phyloP scores from a whole-genome alignment of 2,113 vertebrate genomes.

The Leptosomus discolor region DNA sequence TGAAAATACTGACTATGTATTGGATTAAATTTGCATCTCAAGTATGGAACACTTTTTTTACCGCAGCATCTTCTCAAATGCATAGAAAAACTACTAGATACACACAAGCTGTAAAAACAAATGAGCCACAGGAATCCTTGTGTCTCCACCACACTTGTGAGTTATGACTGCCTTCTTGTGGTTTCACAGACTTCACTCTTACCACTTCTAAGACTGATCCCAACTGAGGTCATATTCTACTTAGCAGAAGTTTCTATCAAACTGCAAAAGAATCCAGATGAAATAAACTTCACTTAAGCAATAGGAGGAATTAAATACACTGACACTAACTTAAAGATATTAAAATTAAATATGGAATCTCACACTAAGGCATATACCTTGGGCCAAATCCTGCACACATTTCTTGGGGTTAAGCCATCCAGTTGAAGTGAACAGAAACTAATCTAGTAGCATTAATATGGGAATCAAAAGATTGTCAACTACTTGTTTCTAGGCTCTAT shows the following conservation, averaged over 20 bases:
- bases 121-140: background rate
- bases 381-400: background rate
- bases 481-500: background rate
- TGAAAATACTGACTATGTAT: background rate
- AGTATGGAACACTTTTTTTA: background rate
- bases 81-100: background rate
- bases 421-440: background rate
- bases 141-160: background rate
- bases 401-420: background rate
- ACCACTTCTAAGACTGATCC: slow-evolving; percentile 18
- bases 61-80: background rate
- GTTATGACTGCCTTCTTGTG: slow-evolving; percentile 27
- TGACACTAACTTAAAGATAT: background rate
- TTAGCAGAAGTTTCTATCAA: background rate
- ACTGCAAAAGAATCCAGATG: background rate
- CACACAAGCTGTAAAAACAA: slow-evolving; percentile 7
- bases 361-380: background rate
- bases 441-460: background rate
- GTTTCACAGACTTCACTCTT: background rate
- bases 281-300: background rate
- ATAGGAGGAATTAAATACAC: background rate
- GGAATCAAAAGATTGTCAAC: background rate
- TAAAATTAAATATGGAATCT: background rate
- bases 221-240: background rate
- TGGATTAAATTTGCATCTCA: background rate